Evolutionary conservation across 2,888 invertebrate genomes (phyloP), one percentile per base, ranked within the genome.

Genomic region (Cerceris ruficornis): DNA sequence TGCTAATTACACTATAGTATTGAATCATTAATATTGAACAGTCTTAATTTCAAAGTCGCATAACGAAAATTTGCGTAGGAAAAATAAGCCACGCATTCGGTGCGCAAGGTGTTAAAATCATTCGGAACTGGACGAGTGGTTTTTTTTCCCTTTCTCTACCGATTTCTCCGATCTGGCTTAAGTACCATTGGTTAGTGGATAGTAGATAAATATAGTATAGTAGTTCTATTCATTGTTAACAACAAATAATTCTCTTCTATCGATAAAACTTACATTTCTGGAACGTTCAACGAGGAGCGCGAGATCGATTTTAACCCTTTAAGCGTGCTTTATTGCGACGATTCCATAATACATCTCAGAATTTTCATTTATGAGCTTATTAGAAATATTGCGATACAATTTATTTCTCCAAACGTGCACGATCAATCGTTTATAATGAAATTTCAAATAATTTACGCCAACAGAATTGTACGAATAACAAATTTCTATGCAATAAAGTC

Each of bases 231-330:
- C 59, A 41, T 7, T n/a, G n/a, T 41, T 50, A 75, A 75, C 61
- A 42, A 74, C 39, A 49, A 74, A 74, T 67, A 74, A 52, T 62
- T 54, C 41, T 59, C 50, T 41, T 54, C 50, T 61, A 54, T 6
- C 17, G 46, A 0, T 54, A 14, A 59, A 59, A 43, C 17, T 28
- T 73, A 66, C 66, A 66, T 43, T 41, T 11, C 11, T 58, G 7
- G 39, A 46, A 61, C 58, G 15, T 11, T 46, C 42, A 50, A 58
- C 52, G 17, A 54, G 50, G 50, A 50, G n/a, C 50, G 50, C 50
- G 13, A 11, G 50, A 2, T 50, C n/a, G 46, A 46, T n/a, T 61
- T 55, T 65, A 76, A 69, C 64, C 76, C 64, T 55, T 69, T 64
- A 50, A 75, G 55, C 75, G 39, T 43, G 11, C 5, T 43, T 58